These are phyloP conservation scores for Cercopithecus neglectus DNA, from an alignment of 2,797 vertebrate genomes.

Conservation along the genomic window DNA sequence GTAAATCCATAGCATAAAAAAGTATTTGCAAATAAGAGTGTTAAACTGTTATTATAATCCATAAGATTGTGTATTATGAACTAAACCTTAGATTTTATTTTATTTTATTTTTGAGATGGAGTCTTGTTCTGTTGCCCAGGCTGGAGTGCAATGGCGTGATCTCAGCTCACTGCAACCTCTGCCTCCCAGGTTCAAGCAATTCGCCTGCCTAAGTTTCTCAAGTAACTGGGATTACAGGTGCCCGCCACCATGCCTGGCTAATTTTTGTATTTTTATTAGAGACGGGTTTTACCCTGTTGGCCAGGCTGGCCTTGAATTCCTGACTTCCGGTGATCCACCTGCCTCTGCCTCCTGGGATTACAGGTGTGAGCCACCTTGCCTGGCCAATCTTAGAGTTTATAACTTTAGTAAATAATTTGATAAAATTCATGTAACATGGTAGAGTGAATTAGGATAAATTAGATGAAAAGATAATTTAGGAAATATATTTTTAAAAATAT, in stretches of 20 bases:
- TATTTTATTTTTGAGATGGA: neutral
- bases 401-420: neutral
- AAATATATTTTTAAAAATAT: neutral
- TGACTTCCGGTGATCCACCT: neutral
- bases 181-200: neutral
- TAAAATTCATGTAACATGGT: conserved; percentile 2
- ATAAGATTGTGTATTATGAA: neutral
- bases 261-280: neutral
- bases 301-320: neutral
- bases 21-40: neutral
- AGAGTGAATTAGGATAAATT: neutral
- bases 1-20: neutral
- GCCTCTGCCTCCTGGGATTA: too few species aligned
- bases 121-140: neutral
- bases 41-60: neutral
- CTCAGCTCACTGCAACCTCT: neutral
- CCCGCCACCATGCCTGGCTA: neutral
- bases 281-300: neutral
- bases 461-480: neutral
- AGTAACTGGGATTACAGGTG: neutral
- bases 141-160: neutral
- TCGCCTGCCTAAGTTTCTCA: neutral
- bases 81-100: neutral
- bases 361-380: neutral
- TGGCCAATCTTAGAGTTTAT: neutral